phyloP scores from a whole-genome alignment of 1,140 invertebrate species.

The Octopus bimaculoides region DNA sequence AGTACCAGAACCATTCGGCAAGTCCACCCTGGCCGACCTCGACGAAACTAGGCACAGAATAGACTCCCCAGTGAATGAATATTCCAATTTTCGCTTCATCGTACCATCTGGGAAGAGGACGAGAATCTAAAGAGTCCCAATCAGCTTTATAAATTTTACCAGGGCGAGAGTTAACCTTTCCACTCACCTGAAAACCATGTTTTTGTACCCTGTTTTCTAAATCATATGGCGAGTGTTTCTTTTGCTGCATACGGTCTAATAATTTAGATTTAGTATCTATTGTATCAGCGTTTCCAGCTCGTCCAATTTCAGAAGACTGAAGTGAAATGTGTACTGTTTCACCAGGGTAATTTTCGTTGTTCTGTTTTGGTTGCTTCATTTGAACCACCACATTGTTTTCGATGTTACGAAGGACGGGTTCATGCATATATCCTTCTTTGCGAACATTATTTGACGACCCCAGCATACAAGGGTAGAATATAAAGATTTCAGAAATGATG shows the following conservation, averaged over 20 bases:
- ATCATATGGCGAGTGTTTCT: not conserved
- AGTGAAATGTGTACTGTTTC: not conserved
- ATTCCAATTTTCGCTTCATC: conserved; percentile 55
- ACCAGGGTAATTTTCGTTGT: not conserved
- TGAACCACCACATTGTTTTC: not conserved
- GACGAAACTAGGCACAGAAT: conserved; percentile 45
- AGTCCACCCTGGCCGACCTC: conserved; percentile 12
- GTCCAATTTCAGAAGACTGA: not conserved
- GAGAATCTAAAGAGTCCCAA: conserved; percentile 51
- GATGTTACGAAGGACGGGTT: not conserved
- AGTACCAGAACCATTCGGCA: conserved; percentile 43
- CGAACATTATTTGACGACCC: not conserved
- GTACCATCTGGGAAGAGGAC: conserved; percentile 52
- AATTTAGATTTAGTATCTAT: not conserved
- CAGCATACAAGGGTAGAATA: not conserved
- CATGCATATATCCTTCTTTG: not conserved
- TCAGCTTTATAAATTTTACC: conserved; percentile 25
- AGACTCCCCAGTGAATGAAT: conserved; percentile 55
- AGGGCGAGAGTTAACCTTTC: not conserved
- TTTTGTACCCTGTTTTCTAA: not conserved
- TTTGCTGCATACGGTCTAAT: not conserved
- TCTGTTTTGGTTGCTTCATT: not conserved
- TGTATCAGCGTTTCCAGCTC: not conserved
- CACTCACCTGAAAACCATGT: not conserved
- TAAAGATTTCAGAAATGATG: conserved; percentile 2